phyloP scores from a whole-genome alignment of 2,888 invertebrate species.

The Drosophila bunnanda region DNA sequence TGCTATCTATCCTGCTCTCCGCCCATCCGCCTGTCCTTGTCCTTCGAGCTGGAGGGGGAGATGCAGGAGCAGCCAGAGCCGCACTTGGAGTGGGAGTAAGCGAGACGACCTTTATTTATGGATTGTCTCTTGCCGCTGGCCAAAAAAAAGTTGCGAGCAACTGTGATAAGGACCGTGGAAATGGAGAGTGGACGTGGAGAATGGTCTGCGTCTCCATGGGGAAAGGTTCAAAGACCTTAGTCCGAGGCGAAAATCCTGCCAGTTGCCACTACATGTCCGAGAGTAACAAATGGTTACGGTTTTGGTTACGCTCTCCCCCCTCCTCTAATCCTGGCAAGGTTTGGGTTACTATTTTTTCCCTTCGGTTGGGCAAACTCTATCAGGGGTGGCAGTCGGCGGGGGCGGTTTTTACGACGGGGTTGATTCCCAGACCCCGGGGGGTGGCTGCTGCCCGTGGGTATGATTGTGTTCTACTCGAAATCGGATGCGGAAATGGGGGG shows the following conservation, averaged over 20 bases:
- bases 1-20: slow-evolving; percentile 19
- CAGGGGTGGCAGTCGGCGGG: slow-evolving; percentile 13
- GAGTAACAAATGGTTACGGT: slow-evolving; percentile 22
- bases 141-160: background rate
- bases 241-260: slow-evolving; percentile 12
- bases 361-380: slow-evolving; percentile 1
- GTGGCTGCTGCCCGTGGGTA: slow-evolving; percentile 12
- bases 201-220: slow-evolving; percentile 3
- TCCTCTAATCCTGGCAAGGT: slow-evolving; percentile 6
- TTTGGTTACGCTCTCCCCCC: slow-evolving; percentile 9
- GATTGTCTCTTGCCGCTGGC: slow-evolving; percentile 9
- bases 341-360: slow-evolving; percentile 9
- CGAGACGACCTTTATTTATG: slow-evolving; percentile 36
- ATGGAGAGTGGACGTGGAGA: slow-evolving; percentile 6
- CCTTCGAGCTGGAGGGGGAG: background rate
- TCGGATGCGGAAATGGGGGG: slow-evolving; percentile 2
- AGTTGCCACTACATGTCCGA: slow-evolving; percentile 22
- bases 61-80: slow-evolving; percentile 3
- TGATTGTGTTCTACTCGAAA: slow-evolving; percentile 2
- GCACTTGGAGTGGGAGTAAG: slow-evolving; percentile 16
- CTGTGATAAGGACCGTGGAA: slow-evolving; percentile 20
- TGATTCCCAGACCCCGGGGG: slow-evolving; percentile 10
- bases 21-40: slow-evolving; percentile 11
- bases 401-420: slow-evolving; percentile 16
- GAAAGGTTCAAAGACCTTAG: slow-evolving; percentile 23